Base-by-base conservation (phyloP, 2,888 invertebrate genomes). In the Morpho achilles region DNA sequence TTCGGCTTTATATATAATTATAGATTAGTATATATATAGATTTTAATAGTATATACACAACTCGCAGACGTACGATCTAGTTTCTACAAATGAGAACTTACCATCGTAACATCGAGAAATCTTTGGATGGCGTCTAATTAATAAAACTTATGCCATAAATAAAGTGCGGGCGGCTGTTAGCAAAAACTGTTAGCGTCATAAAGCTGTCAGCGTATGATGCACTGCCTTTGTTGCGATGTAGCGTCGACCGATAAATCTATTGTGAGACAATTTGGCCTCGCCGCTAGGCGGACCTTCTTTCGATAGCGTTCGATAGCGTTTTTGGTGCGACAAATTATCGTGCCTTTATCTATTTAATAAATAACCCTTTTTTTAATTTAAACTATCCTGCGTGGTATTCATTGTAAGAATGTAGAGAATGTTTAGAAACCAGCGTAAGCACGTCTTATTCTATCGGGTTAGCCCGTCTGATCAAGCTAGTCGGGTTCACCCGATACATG, bases 171-270 rank as follows among this genome's bases (percentile, higher is more conserved):
- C 76, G 81, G 85, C 84, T 82, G 87, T 89, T 90, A 84, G 88
- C 88, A 91, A 91, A 91, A 91, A 91, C 89, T 90, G 88, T 82
- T 85, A 82, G 84, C 83, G 84, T 89, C 89, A 90, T 91, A 91
- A 91, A 91, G 70, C 89, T 91, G 91, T 91, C 91, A 72, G 65
- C 84, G 72, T 80, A 86, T 90, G 91, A 91, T 81, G 80, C 79
- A 91, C 78, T 87, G 90, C 89, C 88, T 89, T 91, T 90, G 90
- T 72, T 72, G 86, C 84, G 70, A 73, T 82, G 79, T 85, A 82
- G 75, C 80, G 81, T 77, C 73, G 72, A 68, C 74, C 81, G 74
- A 86, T 88, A 87, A 87, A 88, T 88, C 87, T 86, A 82, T 84
- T 82, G 77, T 73, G 75, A 74, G 83, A 82, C 82, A 80, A 84